A percentile compares a stretch with the other conserved stretches of the same genome.
Evolutionary conservation across 1,140 invertebrate species (phyloP).

Genomic region (Anastrepha obliqua): DNA sequence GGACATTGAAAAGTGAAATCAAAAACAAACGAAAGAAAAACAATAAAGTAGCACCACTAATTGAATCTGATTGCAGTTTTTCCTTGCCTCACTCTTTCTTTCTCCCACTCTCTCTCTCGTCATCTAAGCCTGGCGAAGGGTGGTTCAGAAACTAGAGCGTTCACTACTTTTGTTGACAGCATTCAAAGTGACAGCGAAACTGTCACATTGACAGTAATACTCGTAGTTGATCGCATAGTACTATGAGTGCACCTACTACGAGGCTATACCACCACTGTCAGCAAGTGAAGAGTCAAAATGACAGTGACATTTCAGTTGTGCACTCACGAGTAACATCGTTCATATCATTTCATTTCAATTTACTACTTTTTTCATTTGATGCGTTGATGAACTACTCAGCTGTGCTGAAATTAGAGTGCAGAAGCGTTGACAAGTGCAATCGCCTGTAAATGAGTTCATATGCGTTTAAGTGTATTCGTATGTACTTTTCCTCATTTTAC

Average conservation of each 20-base stretch:
- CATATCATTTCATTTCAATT: conserved; percentile 1
- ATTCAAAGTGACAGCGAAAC: conserved; percentile 24
- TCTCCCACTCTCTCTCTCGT: neutral
- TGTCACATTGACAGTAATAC: conserved; percentile 25
- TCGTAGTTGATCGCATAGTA: neutral
- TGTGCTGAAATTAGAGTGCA: conserved; percentile 45
- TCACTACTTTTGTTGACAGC: neutral
- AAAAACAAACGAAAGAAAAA: neutral
- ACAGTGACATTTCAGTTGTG: conserved; percentile 27
- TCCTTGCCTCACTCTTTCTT: neutral
- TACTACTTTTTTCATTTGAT: neutral
- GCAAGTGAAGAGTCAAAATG: neutral
- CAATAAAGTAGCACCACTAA: conserved; percentile 16
- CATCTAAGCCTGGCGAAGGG: neutral
- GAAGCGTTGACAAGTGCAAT: conserved; percentile 47
- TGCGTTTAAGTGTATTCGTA: conserved; percentile 24
- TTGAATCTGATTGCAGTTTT: conserved; percentile 39
- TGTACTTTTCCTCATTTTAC: neutral
- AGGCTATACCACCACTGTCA: neutral
- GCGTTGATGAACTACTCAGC: conserved; percentile 33
- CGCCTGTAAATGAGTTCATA: conserved; percentile 7
- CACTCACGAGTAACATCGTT: neutral
- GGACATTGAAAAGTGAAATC: neutral
- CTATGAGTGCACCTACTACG: neutral
- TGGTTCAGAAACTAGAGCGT: conserved; percentile 6